These are phyloP conservation scores for Leuciscus waleckii DNA, from an alignment of 2,797 vertebrate species.

Conservation along the genomic window DNA sequence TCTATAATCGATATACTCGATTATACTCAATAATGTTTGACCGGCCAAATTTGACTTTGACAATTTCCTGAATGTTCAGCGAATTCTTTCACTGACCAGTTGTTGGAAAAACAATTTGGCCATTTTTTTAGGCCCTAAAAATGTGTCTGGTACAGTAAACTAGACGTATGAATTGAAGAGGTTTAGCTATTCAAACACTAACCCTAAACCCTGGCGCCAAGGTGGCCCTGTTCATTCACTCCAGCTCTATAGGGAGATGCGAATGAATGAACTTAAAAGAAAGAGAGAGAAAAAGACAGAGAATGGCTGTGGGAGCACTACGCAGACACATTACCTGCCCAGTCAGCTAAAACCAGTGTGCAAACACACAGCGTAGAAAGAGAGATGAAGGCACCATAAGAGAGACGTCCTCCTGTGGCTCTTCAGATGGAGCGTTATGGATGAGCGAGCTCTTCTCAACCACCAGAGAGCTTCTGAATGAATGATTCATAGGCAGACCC, in stretches of 20 bases:
- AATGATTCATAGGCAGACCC: constrained; percentile 30
- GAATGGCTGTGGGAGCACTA: not conserved
- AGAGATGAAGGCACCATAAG: constrained; percentile 14
- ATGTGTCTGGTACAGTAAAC: not conserved
- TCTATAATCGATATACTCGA: not conserved
- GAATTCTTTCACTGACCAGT: not conserved
- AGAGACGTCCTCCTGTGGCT: constrained; percentile 17
- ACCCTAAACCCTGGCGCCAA: not conserved
- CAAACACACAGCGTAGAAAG: not conserved
- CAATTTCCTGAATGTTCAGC: not conserved
- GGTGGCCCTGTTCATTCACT: constrained; percentile 11
- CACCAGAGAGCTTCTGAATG: constrained; percentile 30
- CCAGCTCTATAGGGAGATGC: not conserved
- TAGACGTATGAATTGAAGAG: not conserved
- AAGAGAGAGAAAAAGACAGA: not conserved
- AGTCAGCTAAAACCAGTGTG: constrained; percentile 43
- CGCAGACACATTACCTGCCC: constrained; percentile 36
- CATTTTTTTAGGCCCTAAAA: not conserved
- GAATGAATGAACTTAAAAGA: constrained; percentile 30
- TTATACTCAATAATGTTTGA: not conserved
- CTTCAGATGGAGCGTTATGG: not conserved
- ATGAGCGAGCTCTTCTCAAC: constrained; percentile 15
- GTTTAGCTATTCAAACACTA: not conserved
- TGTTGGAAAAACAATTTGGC: not conserved
- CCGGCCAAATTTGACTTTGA: not conserved